Evolutionary conservation across 2,113 vertebrate genomes (phyloP), one percentile per base, ranked within the genome.

Genomic region (Actenoides hombroni): DNA sequence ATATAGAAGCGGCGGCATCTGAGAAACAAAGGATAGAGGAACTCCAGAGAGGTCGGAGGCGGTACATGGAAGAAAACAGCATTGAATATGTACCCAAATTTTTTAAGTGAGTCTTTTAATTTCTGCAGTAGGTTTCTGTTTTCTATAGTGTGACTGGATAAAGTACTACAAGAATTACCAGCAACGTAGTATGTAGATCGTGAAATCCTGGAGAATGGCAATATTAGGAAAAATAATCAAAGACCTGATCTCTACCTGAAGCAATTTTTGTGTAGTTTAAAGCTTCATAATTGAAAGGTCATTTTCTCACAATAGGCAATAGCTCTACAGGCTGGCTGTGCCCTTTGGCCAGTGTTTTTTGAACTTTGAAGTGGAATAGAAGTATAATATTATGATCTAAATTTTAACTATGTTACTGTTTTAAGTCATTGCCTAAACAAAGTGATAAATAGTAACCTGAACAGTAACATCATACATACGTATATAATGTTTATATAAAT

Each of bases 1-100:
- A 99, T 91, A 56, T 99, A 91, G 99, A 99, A 98, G 97, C 99
- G 42, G 99, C 99, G 8, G 96, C 98, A 12, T 95, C 98, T 61
- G 99, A 99, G 83, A 99, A 99, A 83, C 99, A 99, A 97, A 98
- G 99, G 81, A 99, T 99, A 67, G 99, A 99, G 88, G 99, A 99
- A 86, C 98, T 99, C 48, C 99, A 99, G 97, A 98, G 99, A 92
- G 94, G 95, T 86, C 98, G 99, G 81, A 98, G 99, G 95, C 98
- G 99, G 70, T 99, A 98, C 97, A 98, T 99, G 96, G 99, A 99
- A 46, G 99, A 99, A 96, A 99, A 99, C 40, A 97, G 99, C 97
- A 98, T 99, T 92, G 99, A 98, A 97, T 98, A 99, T 37, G 98
- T 98, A 98, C 99, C 99, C 68, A 99, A 98, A 96, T 99, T 99